Evolutionary conservation across 1,140 invertebrate genomes (phyloP).

Genomic region (Heliconius hewitsoni): DNA sequence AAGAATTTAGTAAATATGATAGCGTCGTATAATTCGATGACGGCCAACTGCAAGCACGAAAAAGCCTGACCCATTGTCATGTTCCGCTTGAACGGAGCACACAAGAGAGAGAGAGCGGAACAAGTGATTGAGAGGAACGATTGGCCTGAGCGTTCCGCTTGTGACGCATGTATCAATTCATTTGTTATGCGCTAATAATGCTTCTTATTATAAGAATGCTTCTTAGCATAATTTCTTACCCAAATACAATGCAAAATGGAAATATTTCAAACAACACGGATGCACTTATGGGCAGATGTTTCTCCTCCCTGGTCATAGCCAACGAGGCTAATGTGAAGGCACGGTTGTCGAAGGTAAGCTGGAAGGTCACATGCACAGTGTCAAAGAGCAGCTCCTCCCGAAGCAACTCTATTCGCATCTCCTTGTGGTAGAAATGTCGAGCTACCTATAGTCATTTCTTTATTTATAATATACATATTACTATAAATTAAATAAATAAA

Average conservation of each 20-base stretch:
- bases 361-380: conserved; percentile 96
- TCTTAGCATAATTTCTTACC: conserved; percentile 80
- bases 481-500: too few species aligned
- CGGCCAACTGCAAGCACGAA: too few species aligned
- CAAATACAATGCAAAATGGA: conserved; percentile 98
- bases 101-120: too few species aligned
- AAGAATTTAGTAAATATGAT: too few species aligned
- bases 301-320: conserved; percentile 91
- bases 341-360: conserved; percentile 96
- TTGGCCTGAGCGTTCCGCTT: too few species aligned
- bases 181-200: too few species aligned
- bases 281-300: conserved; percentile 92
- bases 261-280: conserved; percentile 97
- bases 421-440: conserved; percentile 95
- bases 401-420: conserved; percentile 94
- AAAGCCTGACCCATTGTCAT: too few species aligned
- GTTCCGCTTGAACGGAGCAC: too few species aligned
- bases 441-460: conserved; percentile 84
- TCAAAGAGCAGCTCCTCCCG: conserved; percentile 92
- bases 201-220: too few species aligned
- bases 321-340: conserved; percentile 91
- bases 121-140: too few species aligned
- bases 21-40: too few species aligned
- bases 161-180: too few species aligned
- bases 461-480: neutral